Evolutionary conservation across 1,140 invertebrate genomes (phyloP).

Genomic region (Bombus soroeensis): DNA sequence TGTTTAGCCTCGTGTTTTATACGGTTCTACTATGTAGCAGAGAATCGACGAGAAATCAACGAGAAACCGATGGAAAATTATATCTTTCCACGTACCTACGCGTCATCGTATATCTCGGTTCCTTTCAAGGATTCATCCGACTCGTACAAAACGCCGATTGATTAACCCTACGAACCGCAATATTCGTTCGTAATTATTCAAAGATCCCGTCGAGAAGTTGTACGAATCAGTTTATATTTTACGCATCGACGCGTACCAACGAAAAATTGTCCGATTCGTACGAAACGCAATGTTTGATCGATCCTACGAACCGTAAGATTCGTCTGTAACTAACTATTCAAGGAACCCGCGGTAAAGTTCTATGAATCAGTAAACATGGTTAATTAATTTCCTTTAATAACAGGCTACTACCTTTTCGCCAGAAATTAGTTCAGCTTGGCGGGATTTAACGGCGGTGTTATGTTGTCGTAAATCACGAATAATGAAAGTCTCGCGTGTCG

Average conservation of each 20-base stretch:
- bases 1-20: background rate
- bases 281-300: background rate
- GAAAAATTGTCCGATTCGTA: background rate
- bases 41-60: background rate
- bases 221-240: background rate
- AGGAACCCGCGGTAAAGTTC: background rate
- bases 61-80: no score
- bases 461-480: background rate
- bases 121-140: no score
- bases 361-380: background rate
- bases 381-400: constrained; percentile 12
- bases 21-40: no score
- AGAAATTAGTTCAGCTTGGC: constrained; percentile 2
- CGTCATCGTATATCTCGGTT: no score
- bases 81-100: no score
- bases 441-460: background rate
- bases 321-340: background rate
- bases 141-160: no score
- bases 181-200: no score
- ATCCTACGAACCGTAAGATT: background rate
- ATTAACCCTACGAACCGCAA: no score
- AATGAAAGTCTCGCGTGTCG: constrained; percentile 25
- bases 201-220: background rate
- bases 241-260: background rate
- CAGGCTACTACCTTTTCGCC: background rate